Conservation (phyloP, 2,113 vertebrate genomes). For the Lates calcarifer region DNA sequence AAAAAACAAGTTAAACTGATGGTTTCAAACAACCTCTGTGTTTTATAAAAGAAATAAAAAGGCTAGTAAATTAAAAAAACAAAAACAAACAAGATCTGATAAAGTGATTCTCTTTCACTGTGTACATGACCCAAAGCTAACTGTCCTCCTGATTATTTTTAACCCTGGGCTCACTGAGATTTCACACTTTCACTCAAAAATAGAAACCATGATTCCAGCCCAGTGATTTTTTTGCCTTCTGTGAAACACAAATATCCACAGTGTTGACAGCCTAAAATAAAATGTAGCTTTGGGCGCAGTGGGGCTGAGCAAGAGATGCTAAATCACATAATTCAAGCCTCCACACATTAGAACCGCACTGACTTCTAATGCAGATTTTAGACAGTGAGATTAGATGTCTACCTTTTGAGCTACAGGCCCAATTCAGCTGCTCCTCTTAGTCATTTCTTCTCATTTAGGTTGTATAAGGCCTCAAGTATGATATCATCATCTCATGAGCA, state of each 20-base stretch:
- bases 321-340: background rate
- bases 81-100: background rate
- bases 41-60: background rate
- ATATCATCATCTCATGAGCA: slow-evolving; percentile 18
- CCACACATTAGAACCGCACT: background rate
- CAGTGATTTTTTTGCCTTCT: background rate
- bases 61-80: background rate
- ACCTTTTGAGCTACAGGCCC: no score
- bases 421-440: no score
- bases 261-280: slow-evolving; percentile 13
- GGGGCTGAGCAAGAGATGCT: background rate
- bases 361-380: background rate
- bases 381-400: no score
- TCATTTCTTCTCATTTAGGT: no score
- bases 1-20: slow-evolving; percentile 14
- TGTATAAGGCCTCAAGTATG: slow-evolving; percentile 12
- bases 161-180: background rate
- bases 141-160: slow-evolving; percentile 11
- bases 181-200: slow-evolving; percentile 1
- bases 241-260: background rate
- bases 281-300: slow-evolving; percentile 5
- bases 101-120: background rate
- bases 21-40: background rate
- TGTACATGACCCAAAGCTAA: background rate
- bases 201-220: slow-evolving; percentile 13